Evolutionary conservation across 1,140 invertebrate genomes (phyloP).

Genomic region (Mya arenaria): DNA sequence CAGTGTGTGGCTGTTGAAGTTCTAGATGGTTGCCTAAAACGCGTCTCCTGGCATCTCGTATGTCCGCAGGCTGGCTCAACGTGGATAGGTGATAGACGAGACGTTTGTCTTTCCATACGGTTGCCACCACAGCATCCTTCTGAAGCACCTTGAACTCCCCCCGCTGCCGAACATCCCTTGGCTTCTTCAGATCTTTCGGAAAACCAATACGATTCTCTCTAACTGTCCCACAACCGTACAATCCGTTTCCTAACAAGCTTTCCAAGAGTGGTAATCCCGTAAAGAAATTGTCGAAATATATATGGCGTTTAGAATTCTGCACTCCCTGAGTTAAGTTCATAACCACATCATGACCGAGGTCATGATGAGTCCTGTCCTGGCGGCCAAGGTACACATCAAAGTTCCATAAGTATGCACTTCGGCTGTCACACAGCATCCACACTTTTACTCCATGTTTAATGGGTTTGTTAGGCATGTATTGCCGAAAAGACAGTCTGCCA

Average conservation of each 20-base stretch:
- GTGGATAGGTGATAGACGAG: constrained; percentile 11
- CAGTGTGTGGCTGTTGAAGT: constrained; percentile 3
- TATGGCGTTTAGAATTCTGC: neutral
- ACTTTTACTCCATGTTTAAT: constrained; percentile 81
- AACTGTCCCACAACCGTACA: constrained; percentile 20
- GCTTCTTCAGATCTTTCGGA: neutral
- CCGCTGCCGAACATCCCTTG: neutral
- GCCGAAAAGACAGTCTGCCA: constrained; percentile 77
- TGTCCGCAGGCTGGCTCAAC: neutral
- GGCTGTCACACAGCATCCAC: constrained; percentile 58
- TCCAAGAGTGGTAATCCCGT: neutral
- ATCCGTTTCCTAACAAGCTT: neutral
- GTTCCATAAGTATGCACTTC: constrained; percentile 48
- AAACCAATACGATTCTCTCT: neutral
- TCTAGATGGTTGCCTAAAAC: neutral
- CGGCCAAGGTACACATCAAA: constrained; percentile 28
- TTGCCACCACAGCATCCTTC: neutral
- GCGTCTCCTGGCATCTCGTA: neutral
- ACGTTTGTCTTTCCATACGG: constrained; percentile 10
- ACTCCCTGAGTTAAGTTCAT: neutral
- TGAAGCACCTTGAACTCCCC: constrained; percentile 6
- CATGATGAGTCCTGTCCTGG: constrained; percentile 1
- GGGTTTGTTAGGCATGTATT: constrained; percentile 79
- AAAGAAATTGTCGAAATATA: constrained; percentile 29
- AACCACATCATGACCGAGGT: constrained; percentile 7